Base-by-base conservation (phyloP, 2,113 vertebrate species). In the Lutjanus erythropterus region DNA sequence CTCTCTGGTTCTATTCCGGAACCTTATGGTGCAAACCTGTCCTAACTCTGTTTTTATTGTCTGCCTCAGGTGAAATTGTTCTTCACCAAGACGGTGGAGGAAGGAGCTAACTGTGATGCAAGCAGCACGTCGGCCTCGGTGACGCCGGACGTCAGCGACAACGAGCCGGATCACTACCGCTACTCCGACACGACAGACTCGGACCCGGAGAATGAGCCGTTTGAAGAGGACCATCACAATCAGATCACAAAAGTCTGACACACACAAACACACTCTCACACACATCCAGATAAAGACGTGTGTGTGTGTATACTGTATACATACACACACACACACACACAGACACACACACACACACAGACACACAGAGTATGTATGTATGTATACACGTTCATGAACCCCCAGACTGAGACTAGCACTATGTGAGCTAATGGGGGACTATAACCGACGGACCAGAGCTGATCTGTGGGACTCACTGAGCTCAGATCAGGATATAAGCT, bases 151-250 rank as follows among this genome's bases (percentile, higher is more conserved):
- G 97, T 97, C 95, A 98, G 97, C 95, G 98, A 99, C 96, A 98
- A 98, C 94, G 98, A 99, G 94, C 97, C 97, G 86, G 97, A 99
- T 95, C 97, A 98, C 95, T 99, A 99, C 94, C 96, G 97, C 95
- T 99, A 99, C 87, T 99, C 97, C 56, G 98, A 99, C 96, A 99
- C 98, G 88, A 99, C 98, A 90, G 98, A 99, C 97, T 99, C 98
- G 88, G 98, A 99, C 91, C 97, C 97, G 86, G 98, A 99, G 95
- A 99, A 98, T 56, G 97, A 99, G 96, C 96, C 95, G 86, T 97
- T 96, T 83, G 97, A 98, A 94, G 98, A 99, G 92, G 97, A 98
- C 95, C 96, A 96, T 89, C 96, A 96, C 93, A 96, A 95, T 16
- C 97, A 98, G 92, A 98, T 97, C 95, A 99, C 97, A 23, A 98